phyloP scores from a whole-genome alignment of 2,113 vertebrate species.

The Gobio gobio region DNA sequence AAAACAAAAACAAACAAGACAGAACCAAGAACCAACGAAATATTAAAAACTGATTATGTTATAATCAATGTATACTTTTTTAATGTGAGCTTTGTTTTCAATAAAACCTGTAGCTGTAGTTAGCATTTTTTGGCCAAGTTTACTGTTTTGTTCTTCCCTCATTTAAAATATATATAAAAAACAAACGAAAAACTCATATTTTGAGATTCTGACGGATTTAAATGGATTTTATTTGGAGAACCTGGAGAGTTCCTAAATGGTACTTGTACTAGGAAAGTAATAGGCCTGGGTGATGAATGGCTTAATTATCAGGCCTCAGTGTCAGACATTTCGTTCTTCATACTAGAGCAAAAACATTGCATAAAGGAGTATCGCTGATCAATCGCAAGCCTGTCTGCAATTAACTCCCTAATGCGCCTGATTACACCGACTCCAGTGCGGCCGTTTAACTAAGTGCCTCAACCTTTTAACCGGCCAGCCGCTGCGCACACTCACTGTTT shows the following conservation, averaged over 20 bases:
- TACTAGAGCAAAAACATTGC: constrained; percentile 58
- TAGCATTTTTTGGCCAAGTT: too few relatives aligned
- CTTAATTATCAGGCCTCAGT: constrained; percentile 70
- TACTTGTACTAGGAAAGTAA: constrained; percentile 45
- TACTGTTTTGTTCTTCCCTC: too few relatives aligned
- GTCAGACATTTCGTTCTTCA: constrained; percentile 59
- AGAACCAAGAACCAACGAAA: too few relatives aligned
- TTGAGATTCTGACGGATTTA: neutral
- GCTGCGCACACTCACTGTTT: constrained; percentile 53
- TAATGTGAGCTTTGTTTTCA: too few relatives aligned
- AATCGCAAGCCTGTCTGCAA: constrained; percentile 61
- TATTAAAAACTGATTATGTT: too few relatives aligned
- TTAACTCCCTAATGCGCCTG: constrained; percentile 65
- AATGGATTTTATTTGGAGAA: constrained; percentile 28
- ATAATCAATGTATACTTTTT: too few relatives aligned
- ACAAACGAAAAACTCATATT: too few relatives aligned
- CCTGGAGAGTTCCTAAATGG: constrained; percentile 49
- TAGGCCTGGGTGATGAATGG: constrained; percentile 66
- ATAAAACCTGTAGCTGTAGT: too few relatives aligned
- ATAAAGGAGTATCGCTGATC: constrained; percentile 66
- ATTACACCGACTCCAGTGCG: constrained; percentile 56
- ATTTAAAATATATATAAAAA: too few relatives aligned
- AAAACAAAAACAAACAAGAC: too few relatives aligned
- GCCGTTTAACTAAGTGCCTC: constrained; percentile 54
- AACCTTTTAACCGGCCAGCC: constrained; percentile 53